Evolutionary conservation across 2,113 vertebrate species (phyloP).

Genomic region (Oxygymnocypris stewartii): DNA sequence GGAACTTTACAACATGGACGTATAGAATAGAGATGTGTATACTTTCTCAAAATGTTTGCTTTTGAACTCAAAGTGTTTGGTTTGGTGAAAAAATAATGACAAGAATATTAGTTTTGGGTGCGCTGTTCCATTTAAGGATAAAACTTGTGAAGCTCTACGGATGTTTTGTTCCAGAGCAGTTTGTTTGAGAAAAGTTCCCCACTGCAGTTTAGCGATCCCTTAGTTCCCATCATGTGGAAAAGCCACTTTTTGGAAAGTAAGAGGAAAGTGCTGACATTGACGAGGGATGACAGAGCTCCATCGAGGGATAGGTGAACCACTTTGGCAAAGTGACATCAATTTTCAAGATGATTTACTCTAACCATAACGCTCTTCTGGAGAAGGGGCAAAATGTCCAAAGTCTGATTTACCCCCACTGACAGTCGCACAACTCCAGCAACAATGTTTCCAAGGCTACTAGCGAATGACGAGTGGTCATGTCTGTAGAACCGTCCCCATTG

Average conservation of each 20-base stretch:
- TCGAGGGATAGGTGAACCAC: constrained; percentile 78
- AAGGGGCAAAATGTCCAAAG: constrained; percentile 77
- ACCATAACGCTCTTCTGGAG: constrained; percentile 64
- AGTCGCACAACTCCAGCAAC: constrained; percentile 76
- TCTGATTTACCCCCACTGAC: constrained; percentile 82
- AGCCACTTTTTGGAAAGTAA: constrained; percentile 66
- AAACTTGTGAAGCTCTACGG: neutral
- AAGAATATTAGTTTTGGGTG: neutral
- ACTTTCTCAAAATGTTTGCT: neutral
- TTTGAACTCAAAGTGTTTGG: neutral
- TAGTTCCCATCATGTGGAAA: constrained; percentile 48
- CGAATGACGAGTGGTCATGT: constrained; percentile 83
- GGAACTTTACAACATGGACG: neutral
- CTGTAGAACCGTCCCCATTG: constrained; percentile 79
- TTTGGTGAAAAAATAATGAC: neutral
- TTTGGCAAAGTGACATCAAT: constrained; percentile 80
- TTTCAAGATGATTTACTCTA: constrained; percentile 83
- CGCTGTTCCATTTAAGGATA: neutral
- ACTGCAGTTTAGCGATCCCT: constrained; percentile 17
- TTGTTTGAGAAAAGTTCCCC: constrained; percentile 1
- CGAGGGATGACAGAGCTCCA: constrained; percentile 78
- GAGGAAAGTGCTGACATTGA: constrained; percentile 83
- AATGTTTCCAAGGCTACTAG: constrained; percentile 84
- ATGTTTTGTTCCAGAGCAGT: neutral
- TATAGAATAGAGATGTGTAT: neutral